phyloP scores from a whole-genome alignment of 2,888 invertebrate genomes.

The Andrena hattorfiana region DNA sequence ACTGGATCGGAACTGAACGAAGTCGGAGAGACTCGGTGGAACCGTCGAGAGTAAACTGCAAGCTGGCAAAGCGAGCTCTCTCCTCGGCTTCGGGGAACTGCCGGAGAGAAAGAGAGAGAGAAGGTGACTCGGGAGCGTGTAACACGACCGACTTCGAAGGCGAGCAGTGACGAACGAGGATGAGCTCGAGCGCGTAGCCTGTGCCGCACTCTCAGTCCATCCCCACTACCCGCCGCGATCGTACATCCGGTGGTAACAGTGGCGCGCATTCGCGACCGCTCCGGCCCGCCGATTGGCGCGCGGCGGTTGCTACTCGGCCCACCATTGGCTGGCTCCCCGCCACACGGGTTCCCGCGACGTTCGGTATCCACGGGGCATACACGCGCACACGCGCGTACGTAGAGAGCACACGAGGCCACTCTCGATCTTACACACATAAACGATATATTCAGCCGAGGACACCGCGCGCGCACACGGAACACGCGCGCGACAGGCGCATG shows the following conservation, averaged over 20 bases:
- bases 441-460: conserved; percentile 35
- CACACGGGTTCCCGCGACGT: conserved; percentile 62
- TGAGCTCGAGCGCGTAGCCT: conserved; percentile 79
- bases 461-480: conserved; percentile 18
- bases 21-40: conserved; percentile 4
- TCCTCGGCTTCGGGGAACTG: conserved; percentile 40
- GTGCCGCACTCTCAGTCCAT: conserved; percentile 79
- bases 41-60: conserved; percentile 19
- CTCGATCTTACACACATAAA: conserved; percentile 35
- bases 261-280: conserved; percentile 74
- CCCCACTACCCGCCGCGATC: conserved; percentile 74
- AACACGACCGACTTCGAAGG: conserved; percentile 81
- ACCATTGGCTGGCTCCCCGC: conserved; percentile 64
- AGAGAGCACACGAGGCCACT: conserved; percentile 50
- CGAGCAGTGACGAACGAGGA: conserved; percentile 83
- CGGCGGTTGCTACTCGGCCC: conserved; percentile 61
- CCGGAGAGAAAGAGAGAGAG: neutral
- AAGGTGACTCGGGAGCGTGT: conserved; percentile 65
- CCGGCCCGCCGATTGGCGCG: conserved; percentile 64
- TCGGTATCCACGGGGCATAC: conserved; percentile 55
- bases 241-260: conserved; percentile 72
- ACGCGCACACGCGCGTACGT: conserved; percentile 27
- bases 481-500: conserved; percentile 2
- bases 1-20: conserved; percentile 32
- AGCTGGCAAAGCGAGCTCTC: conserved; percentile 46